Evolutionary conservation across 2,113 vertebrate genomes (phyloP).

Genomic region (Platichthys stellatus): DNA sequence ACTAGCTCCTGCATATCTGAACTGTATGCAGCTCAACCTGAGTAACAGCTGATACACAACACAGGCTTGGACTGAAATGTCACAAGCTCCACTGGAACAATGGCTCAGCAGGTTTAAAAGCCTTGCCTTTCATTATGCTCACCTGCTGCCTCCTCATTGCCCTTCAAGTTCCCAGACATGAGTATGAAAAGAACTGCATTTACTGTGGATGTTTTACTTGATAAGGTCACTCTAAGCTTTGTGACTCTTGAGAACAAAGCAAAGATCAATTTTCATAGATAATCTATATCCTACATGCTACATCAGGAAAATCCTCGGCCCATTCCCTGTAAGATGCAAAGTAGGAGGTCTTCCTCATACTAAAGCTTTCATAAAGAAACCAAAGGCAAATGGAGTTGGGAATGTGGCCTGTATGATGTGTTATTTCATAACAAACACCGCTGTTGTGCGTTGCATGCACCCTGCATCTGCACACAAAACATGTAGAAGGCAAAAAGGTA

Average conservation of each 20-base stretch:
- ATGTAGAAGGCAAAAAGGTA: neutral
- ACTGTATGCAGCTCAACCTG: conserved; percentile 1
- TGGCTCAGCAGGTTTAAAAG: neutral
- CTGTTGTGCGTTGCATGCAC: conserved; percentile 43
- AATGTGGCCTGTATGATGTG: neutral
- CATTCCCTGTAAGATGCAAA: conserved; percentile 14
- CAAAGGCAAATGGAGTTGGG: neutral
- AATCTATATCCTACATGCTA: neutral
- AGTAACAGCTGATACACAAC: conserved; percentile 13
- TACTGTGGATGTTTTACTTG: neutral
- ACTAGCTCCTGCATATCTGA: neutral
- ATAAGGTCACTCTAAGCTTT: neutral
- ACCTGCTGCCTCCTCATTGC: neutral
- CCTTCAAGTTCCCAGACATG: too few relatives aligned
- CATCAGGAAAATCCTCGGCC: conserved; percentile 2
- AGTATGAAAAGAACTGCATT: neutral
- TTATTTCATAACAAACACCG: conserved; percentile 63
- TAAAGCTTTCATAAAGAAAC: neutral
- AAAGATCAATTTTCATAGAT: neutral
- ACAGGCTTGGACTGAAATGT: conserved; percentile 9
- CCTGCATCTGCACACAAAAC: conserved; percentile 28
- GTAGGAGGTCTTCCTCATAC: conserved; percentile 1
- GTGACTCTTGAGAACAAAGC: conserved; percentile 1
- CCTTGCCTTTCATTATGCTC: neutral
- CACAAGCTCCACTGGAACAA: conserved; percentile 1